These are phyloP conservation scores for Myotis pilosus DNA, from an alignment of 2,797 vertebrate species.

Conservation along the genomic window DNA sequence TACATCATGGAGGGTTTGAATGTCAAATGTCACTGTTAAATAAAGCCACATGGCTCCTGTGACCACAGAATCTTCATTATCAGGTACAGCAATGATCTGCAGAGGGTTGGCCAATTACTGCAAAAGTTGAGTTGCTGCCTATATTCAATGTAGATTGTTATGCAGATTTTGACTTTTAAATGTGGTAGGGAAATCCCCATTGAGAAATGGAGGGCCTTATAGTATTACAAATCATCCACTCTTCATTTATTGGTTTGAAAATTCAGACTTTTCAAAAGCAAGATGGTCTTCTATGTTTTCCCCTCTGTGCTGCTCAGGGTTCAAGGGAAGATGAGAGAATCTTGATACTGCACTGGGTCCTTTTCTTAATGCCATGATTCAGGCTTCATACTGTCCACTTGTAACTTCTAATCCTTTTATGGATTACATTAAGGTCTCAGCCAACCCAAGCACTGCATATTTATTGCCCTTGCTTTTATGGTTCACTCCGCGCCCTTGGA, in stretches of 20 bases:
- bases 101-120: neutral
- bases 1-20: neutral
- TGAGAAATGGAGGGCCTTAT: neutral
- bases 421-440: neutral
- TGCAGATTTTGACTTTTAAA: neutral
- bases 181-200: neutral
- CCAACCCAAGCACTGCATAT: neutral
- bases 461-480: neutral
- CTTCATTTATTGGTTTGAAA: neutral
- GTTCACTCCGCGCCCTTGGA: slow-evolving; percentile 31
- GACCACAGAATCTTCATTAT: neutral
- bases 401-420: neutral
- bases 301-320: neutral
- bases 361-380: neutral
- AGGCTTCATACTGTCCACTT: neutral
- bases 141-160: neutral
- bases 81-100: neutral
- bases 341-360: neutral
- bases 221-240: neutral
- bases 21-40: neutral
- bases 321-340: neutral
- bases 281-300: neutral
- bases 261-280: neutral
- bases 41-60: neutral
- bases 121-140: neutral